Evolutionary conservation across 2,113 vertebrate species (phyloP).

Genomic region (Albula goreensis): DNA sequence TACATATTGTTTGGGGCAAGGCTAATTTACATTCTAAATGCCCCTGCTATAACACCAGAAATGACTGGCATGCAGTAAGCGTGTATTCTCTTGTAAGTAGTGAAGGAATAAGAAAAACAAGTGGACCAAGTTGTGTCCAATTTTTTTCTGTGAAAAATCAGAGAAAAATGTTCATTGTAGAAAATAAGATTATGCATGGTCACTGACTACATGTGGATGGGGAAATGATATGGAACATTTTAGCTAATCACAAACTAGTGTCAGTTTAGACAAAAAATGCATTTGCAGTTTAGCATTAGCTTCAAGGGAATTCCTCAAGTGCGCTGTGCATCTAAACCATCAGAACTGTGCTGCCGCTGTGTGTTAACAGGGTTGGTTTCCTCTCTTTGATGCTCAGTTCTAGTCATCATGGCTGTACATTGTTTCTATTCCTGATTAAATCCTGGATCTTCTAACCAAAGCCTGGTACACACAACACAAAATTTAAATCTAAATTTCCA

Average conservation of each 20-base stretch:
- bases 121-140: background rate
- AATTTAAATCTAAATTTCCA: background rate
- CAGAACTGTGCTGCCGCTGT: background rate
- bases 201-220: background rate
- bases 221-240: background rate
- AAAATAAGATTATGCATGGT: background rate
- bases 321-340: background rate
- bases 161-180: background rate
- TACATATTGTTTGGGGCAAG: too few species aligned
- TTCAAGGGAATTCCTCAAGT: background rate
- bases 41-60: too few species aligned
- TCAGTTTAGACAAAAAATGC: background rate
- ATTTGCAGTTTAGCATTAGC: background rate
- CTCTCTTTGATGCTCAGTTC: background rate
- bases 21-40: too few species aligned
- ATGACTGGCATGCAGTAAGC: too few species aligned
- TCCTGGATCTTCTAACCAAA: background rate
- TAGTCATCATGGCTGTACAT: too few species aligned
- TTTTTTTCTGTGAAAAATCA: background rate
- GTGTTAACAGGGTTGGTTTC: background rate
- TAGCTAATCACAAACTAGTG: background rate
- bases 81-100: too few species aligned
- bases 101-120: background rate
- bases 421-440: background rate
- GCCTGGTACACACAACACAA: background rate